These are phyloP conservation scores for Loxodonta africana DNA, from an alignment of 2,113 vertebrate species.

Conservation along the genomic window DNA sequence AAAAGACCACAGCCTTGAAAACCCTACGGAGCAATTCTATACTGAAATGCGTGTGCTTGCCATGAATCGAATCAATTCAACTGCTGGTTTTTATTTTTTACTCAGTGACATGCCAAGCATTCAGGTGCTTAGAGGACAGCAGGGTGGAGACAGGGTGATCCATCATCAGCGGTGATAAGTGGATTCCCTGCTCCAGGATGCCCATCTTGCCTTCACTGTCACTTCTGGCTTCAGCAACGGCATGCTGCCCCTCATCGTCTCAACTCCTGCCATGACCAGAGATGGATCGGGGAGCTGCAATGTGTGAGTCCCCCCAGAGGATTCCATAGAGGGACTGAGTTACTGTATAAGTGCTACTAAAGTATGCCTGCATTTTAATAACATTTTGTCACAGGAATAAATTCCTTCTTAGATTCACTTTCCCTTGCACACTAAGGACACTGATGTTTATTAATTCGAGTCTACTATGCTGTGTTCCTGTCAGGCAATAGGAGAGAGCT, in stretches of 20 bases:
- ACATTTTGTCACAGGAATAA: too few species aligned
- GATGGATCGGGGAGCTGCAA: not conserved
- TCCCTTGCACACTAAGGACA: not conserved
- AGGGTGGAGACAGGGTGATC: not conserved
- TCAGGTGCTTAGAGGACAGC: not conserved
- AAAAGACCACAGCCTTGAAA: too few species aligned
- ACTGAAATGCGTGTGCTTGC: too few species aligned
- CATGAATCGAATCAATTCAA: too few species aligned
- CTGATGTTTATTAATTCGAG: not conserved
- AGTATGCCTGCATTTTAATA: not conserved
- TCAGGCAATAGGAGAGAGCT: not conserved
- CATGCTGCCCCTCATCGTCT: too few species aligned
- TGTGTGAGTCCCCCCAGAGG: not conserved
- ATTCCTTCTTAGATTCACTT: not conserved
- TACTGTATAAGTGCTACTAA: not conserved
- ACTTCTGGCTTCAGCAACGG: too few species aligned
- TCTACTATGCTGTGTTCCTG: not conserved
- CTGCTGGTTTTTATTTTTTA: too few species aligned
- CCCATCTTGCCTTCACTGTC: not conserved
- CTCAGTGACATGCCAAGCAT: not conserved
- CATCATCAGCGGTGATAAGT: not conserved
- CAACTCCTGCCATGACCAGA: not conserved
- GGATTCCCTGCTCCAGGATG: not conserved
- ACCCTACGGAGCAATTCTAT: too few species aligned
- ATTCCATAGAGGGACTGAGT: not conserved